Base-by-base conservation (phyloP, 2,888 invertebrate species). In the Alloscopus bannaensis region DNA sequence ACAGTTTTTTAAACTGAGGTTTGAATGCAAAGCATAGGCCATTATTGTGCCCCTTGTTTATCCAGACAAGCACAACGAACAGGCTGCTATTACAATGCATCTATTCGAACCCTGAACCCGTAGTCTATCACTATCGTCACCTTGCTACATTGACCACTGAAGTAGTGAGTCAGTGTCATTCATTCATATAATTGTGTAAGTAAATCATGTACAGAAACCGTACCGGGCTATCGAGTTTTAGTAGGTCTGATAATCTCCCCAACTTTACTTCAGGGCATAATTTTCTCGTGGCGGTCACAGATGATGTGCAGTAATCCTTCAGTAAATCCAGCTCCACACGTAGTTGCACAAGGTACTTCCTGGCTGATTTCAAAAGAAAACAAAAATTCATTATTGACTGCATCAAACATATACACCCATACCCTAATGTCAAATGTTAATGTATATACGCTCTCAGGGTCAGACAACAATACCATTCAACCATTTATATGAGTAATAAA, bases 161-260 rank as follows among this genome's bases (percentile, higher is more conserved):
- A n/a, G n/a, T n/a, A n/a, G n/a, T n/a, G n/a, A n/a, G n/a, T n/a
- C n/a, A n/a, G n/a, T n/a, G n/a, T n/a, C n/a, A n/a, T n/a, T n/a
- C n/a, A n/a, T n/a, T n/a, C n/a, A n/a, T n/a, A n/a, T n/a, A n/a
- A n/a, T n/a, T n/a, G n/a, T n/a, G n/a, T n/a, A n/a, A n/a, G n/a
- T n/a, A n/a, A n/a, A n/a, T n/a, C n/a, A n/a, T n/a, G n/a, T n/a
- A 64, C 22, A 42, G 24, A 42, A 28, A 28, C 42, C 71, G 1
- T 64, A 72, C 72, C 3, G n/a, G n/a, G n/a, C n/a, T n/a, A n/a
- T n/a, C n/a, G n/a, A n/a, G 40, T 2, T 64, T 13, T 28, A 28
- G 42, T 55, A 0, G 55, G 24, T 72, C 52, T 0, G 40, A 52
- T 1, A 72, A 18, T 52, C 52, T 72, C 24, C 64, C 52, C 2